Evolutionary conservation across 2,797 vertebrate genomes (phyloP).

Genomic region (Acanthurus tractus): DNA sequence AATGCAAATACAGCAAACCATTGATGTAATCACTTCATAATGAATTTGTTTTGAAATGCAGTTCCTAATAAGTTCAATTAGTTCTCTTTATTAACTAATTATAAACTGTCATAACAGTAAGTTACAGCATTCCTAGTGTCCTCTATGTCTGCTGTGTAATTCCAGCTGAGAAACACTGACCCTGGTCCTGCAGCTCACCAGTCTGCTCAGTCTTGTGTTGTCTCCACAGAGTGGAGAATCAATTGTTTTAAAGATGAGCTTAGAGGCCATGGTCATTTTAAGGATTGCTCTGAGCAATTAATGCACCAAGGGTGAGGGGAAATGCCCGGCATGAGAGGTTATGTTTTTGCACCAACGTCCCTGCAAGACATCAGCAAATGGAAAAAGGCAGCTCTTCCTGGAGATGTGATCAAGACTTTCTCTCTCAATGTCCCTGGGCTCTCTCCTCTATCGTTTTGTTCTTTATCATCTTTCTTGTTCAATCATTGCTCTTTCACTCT

Average conservation of each 20-base stretch:
- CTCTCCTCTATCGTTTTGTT: background rate
- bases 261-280: conserved; percentile 19
- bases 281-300: conserved; percentile 34
- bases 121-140: background rate
- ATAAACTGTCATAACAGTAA: background rate
- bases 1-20: no score
- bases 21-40: no score
- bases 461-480: background rate
- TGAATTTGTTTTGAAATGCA: no score
- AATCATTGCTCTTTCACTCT: background rate
- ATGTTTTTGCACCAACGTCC: conserved; percentile 22
- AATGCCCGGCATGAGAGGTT: conserved; percentile 7
- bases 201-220: conserved; percentile 31
- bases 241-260: conserved; percentile 36
- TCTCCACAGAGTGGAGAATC: conserved; percentile 47
- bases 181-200: conserved; percentile 6
- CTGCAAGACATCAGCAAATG: background rate
- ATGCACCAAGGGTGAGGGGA: conserved; percentile 20
- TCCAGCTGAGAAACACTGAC: conserved; percentile 33
- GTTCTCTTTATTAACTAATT: background rate
- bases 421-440: background rate
- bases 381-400: background rate
- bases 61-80: no score
- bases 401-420: background rate
- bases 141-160: background rate